Evolutionary conservation across 2,113 vertebrate species (phyloP), one percentile per base, ranked within the genome.

Genomic region (Leptodactylus fuscus): DNA sequence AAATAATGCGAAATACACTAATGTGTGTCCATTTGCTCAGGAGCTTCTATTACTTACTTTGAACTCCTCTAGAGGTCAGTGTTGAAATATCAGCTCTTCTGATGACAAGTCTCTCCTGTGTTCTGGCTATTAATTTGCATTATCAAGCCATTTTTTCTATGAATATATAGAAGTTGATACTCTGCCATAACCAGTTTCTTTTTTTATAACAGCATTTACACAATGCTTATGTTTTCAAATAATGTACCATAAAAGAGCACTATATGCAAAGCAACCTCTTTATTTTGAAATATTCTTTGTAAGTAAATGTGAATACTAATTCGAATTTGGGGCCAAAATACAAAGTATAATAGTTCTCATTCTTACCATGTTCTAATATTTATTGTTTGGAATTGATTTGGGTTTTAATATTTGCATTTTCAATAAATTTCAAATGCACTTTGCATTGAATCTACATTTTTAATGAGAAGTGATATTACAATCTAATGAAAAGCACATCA

Each of bases 11-110:
- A 70, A 38, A 3, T 38, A 70, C 16, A 51, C 15, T 51, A 18
- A 16, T n/a, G n/a, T 3, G 38, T 69, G 18, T 38, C 6, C 7
- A 32, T 51, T 20, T 51, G 10, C 51, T 76, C 2, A 1, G 1
- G 16, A 16, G 27, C 38, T 15, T 74, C 22, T 32, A 34, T 20
- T 77, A 24, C 38, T 79, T 34, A 9, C 34, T 60, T 58, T 79
- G 53, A 79, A 60, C 32, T 79, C 51, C 32, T 79, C 76, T 79
- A 79, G 76, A 79, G 76, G 76, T 79, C 53, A 79, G 32, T 79
- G 34, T 79, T 79, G 51, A 79, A 79, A 58, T 79, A 5, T 20
- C 34, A 60, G 76, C 48, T 51, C 16, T 34, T 76, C 46, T 22
- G 4, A 16, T 34, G 27, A 34, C 44, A 51, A 4, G 18, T 29